These are phyloP conservation scores for Yoshiicerus persimilis DNA, from an alignment of 1,140 invertebrate genomes.

Conservation along the genomic window DNA sequence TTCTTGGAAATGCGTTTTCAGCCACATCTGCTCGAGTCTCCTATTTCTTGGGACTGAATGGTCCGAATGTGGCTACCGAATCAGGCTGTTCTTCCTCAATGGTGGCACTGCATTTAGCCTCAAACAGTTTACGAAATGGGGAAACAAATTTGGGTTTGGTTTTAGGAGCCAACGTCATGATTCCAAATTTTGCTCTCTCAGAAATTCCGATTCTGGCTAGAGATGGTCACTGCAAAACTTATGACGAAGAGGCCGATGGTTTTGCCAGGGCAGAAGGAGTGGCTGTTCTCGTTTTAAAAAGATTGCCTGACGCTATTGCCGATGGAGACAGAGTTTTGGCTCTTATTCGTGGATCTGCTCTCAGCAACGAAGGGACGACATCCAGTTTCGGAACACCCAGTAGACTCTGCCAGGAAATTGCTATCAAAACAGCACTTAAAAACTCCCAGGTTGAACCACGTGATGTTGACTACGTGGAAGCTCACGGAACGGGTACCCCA, in stretches of 20 bases:
- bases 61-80: not conserved
- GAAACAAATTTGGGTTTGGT: slow-evolving; percentile 27
- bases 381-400: slow-evolving; percentile 8
- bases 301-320: not conserved
- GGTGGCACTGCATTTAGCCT: slow-evolving; percentile 32
- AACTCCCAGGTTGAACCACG: slow-evolving; percentile 58
- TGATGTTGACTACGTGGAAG: slow-evolving; percentile 61
- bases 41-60: not conserved
- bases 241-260: slow-evolving; percentile 20
- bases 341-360: slow-evolving; percentile 5
- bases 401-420: slow-evolving; percentile 53
- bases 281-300: not conserved
- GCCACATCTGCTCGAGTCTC: not conserved
- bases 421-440: slow-evolving; percentile 59
- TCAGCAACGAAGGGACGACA: not conserved
- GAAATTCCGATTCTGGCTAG: not conserved
- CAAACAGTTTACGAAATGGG: slow-evolving; percentile 9
- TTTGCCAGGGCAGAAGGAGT: slow-evolving; percentile 21
- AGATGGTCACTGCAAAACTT: not conserved
- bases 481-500: slow-evolving; percentile 65
- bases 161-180: slow-evolving; percentile 29
- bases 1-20: not conserved
- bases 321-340: slow-evolving; percentile 14
- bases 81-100: slow-evolving; percentile 30
- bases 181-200: not conserved